Percentiles rank a stretch among this genome's conserved stretches.
phyloP scores from a whole-genome alignment of 2,888 invertebrate genomes.

The Helleia helle region DNA sequence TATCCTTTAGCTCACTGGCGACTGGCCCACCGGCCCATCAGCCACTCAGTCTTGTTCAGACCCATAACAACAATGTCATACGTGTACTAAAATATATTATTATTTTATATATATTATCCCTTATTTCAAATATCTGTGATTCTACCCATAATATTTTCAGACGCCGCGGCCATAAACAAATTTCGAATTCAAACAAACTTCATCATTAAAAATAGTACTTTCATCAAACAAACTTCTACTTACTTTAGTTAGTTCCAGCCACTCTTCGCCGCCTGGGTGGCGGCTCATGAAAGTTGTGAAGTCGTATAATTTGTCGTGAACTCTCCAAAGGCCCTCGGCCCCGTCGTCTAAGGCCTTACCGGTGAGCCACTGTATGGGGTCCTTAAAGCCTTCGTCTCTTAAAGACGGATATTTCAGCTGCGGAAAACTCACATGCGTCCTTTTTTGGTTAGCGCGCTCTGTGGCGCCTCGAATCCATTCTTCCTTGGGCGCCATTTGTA shows the following conservation, averaged over 20 bases:
- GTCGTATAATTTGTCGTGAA: conserved; percentile 87
- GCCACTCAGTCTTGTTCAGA: too few relatives aligned
- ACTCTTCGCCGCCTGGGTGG: conserved; percentile 91
- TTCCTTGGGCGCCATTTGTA: conserved; percentile 35
- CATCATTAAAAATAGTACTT: too few relatives aligned
- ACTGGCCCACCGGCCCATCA: too few relatives aligned
- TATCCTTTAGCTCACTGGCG: too few relatives aligned
- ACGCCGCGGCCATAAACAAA: too few relatives aligned
- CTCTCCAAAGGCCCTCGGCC: conserved; percentile 84
- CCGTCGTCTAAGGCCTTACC: conserved; percentile 79
- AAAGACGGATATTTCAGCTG: conserved; percentile 65
- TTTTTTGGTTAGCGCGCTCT: conserved; percentile 36
- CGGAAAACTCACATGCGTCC: conserved; percentile 55
- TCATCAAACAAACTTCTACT: too few relatives aligned
- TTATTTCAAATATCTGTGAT: too few relatives aligned
- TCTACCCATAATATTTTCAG: too few relatives aligned
- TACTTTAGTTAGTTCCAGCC: conserved; percentile 81
- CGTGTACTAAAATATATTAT: too few relatives aligned
- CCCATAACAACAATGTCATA: too few relatives aligned
- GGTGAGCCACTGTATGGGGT: conserved; percentile 73
- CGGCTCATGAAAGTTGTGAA: conserved; percentile 82
- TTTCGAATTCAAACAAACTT: too few relatives aligned
- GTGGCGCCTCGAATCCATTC: conserved; percentile 38
- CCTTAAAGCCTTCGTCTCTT: conserved; percentile 44
- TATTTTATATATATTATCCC: too few relatives aligned